Evolutionary conservation across 23 tunicate genomes (phyloP), one percentile per base, ranked within the genome.

Genomic region (Phallusia fumigata): DNA sequence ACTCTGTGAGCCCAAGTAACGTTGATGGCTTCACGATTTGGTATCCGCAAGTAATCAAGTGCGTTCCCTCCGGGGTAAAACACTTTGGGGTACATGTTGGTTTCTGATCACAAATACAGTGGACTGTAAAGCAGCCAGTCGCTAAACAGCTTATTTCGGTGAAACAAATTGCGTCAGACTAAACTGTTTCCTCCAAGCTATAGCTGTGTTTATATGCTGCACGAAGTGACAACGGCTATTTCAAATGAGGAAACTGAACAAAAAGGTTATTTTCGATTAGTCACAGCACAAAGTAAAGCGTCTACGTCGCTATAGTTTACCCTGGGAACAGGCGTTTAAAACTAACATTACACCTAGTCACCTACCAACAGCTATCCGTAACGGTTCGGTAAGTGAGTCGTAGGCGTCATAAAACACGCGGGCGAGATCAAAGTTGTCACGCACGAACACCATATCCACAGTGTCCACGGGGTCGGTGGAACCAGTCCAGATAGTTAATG

Each of bases 1-100:
- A 81, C 90, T 80, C 94, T 82, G 44, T 94, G 98, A 19, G 88
- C 88, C 98, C 98, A 94, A 5, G 98, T 89, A 0, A 94, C 90
- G 21, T 89, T 65, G 36, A 94, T 73, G 5, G 98, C 94, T 75
- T 85, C 84, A 31, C 90, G 69, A 0, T 75, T 65, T 30, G 90
- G 91, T 32, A 89, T 94, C 31, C 88, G 78, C 84, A 89, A 89
- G 64, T 76, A 94, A 31, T 89, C 94, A 74, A 94, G 75, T 21
- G 79, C 90, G 58, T 94, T 87, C 40, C 98, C 98, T 0, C 98
- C 98, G 31, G 94, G 40, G 64, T 94, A 94, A 76, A 94, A 94
- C 47, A 30, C 36, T 64, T 94, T 94, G 33, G 79, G 65, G 36
- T 65, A 32, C 45, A 82, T 82, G 31, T 78, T 73, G 28, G 65